Percentiles rank a stretch among this genome's conserved stretches.
Evolutionary conservation across 2,797 vertebrate genomes (phyloP).

Genomic region (Halcyon badia): DNA sequence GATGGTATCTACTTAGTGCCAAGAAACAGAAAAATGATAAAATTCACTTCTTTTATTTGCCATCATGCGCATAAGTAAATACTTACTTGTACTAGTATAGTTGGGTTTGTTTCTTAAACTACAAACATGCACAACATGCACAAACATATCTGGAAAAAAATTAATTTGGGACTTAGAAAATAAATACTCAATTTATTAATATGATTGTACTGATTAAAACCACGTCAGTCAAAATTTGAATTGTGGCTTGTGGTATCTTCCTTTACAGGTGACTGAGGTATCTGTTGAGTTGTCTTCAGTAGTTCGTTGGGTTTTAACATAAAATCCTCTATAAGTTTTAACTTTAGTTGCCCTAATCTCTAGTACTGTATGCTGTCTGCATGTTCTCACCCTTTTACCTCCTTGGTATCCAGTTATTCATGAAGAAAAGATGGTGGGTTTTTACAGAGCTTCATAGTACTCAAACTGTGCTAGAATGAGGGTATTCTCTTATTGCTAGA

Average conservation of each 20-base stretch:
- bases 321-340: not conserved
- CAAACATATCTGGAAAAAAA: not conserved
- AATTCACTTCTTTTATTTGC: not conserved
- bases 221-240: not conserved
- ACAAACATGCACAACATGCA: not conserved
- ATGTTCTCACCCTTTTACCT: not conserved
- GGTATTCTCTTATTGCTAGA: not conserved
- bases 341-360: not conserved
- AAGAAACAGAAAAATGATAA: not conserved
- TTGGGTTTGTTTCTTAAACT: not conserved
- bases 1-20: not conserved
- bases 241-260: not conserved
- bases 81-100: not conserved
- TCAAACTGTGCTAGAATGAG: not conserved
- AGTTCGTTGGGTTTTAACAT: not conserved
- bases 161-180: not conserved
- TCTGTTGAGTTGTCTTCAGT: not conserved
- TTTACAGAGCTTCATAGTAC: not conserved
- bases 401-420: not conserved
- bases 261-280: not conserved
- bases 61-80: not conserved
- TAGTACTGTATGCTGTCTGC: not conserved
- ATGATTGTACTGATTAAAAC: not conserved
- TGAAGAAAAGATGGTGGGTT: not conserved
- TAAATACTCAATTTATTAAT: accelerated